phyloP scores from a whole-genome alignment of 2,113 vertebrate genomes.

The Cebus imitator region DNA sequence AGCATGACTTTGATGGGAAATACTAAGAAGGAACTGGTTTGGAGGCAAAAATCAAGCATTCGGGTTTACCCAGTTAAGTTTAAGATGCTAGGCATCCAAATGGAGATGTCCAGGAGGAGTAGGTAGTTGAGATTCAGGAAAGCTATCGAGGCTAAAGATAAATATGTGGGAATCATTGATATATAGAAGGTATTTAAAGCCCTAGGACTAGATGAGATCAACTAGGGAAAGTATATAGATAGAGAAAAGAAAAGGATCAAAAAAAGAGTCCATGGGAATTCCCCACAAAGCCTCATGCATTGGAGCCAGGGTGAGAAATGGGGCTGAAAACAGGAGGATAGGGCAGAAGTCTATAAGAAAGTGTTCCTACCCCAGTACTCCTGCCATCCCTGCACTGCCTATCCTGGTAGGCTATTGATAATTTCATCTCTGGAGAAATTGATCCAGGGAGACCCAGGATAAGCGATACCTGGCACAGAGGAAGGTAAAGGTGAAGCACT shows the following conservation, averaged over 20 bases:
- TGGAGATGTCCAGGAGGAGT: background rate
- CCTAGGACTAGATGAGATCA: background rate
- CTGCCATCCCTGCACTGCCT: background rate
- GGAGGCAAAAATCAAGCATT: background rate
- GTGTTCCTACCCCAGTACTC: background rate
- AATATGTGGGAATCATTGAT: background rate
- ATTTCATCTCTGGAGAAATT: background rate
- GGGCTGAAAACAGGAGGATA: background rate
- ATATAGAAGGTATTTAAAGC: background rate
- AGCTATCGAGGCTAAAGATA: background rate
- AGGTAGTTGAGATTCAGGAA: background rate
- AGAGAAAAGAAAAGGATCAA: background rate
- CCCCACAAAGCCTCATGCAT: background rate
- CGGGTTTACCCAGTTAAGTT: background rate
- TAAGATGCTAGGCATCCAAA: background rate
- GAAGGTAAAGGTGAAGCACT: background rate
- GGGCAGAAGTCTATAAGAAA: background rate
- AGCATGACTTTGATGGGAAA: background rate
- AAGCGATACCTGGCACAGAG: background rate
- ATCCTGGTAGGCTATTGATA: background rate
- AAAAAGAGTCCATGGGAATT: background rate
- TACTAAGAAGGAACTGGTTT: background rate
- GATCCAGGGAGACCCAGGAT: background rate
- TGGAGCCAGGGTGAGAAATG: background rate
- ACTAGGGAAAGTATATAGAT: background rate